Evolutionary conservation across 2,888 invertebrate species (phyloP), one percentile per base, ranked within the genome.

Genomic region (Mactromeris polynyma): DNA sequence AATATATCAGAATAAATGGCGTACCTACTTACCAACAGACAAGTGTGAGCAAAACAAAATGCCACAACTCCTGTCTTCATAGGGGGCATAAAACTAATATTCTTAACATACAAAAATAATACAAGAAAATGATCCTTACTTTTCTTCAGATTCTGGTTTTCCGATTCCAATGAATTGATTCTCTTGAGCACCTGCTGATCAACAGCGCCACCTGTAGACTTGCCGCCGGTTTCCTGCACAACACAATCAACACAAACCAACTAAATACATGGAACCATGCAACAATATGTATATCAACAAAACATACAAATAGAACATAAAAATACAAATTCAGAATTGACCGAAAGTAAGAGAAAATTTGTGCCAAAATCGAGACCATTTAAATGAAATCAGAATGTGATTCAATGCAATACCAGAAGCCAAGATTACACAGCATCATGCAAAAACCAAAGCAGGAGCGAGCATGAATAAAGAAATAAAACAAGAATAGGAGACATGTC

Each of bases 91-190:
- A 46, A 14, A 46, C 46, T 46, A 46, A 42, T 7, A 11, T 46
- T 9, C 11, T 46, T 3, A n/a, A 7, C 6, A 46, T 46, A 46
- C n/a, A n/a, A n/a, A 46, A 46, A 46, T 54, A 51, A 81, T 54
- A 81, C 38, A 2, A 64, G 9, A 64, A 26, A 9, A 64, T 7
- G 9, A 17, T 19, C 11, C 87, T 84, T 89, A 95, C 95, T 91
- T 94, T 94, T 92, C 81, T 90, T 95, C 31, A 95, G 93, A 54
- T 94, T 93, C 86, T 91, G 93, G 89, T 95, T 95, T 88, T 95
- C 95, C 26, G 93, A 89, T 87, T 95, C 95, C 51, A 95, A 87
- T 54, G 81, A 87, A 14, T 94, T 93, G n/a, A 95, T 88, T 85
- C 95, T 91, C 33, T 87, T 77, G 19, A 89, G 46, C 54, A 93